Percentiles rank a stretch among this genome's conserved stretches.
These are phyloP conservation scores for Drosophila testacea DNA, from an alignment of 2,888 invertebrate genomes.

Conservation along the genomic window DNA sequence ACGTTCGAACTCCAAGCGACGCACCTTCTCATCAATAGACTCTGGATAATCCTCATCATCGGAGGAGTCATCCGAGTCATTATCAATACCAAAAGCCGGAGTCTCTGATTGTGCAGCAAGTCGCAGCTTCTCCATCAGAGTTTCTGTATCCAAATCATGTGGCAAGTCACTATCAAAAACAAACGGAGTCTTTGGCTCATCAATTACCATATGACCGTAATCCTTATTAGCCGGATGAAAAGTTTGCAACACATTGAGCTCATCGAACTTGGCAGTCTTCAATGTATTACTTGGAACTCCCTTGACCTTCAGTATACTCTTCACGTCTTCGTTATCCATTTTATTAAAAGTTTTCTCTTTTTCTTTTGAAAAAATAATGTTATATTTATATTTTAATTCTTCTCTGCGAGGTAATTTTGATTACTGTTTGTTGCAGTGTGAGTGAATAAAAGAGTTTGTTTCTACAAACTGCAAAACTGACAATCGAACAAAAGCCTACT, in stretches of 20 bases:
- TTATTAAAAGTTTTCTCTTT: no score
- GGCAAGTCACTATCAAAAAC: slow-evolving; percentile 87
- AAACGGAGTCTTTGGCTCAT: slow-evolving; percentile 98
- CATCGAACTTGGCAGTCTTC: slow-evolving; percentile 93
- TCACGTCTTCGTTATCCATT: slow-evolving; percentile 26
- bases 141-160: slow-evolving; percentile 88
- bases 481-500: slow-evolving; percentile 1
- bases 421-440: not conserved
- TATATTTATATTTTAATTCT: not conserved
- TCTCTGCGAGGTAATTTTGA: not conserved
- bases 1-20: slow-evolving; percentile 93
- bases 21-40: slow-evolving; percentile 88
- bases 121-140: slow-evolving; percentile 90
- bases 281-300: not conserved
- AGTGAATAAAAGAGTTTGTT: slow-evolving; percentile 12
- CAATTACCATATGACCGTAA: slow-evolving; percentile 99
- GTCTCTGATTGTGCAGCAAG: slow-evolving; percentile 80
- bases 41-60: slow-evolving; percentile 87
- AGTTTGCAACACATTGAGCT: slow-evolving; percentile 99
- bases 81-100: slow-evolving; percentile 84
- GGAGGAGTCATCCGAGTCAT: slow-evolving; percentile 86
- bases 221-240: slow-evolving; percentile 99
- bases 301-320: slow-evolving; percentile 53
- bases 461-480: slow-evolving; percentile 4
- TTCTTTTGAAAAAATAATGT: not conserved